Evolutionary conservation across 2,888 invertebrate species (phyloP).

Genomic region (Bombylius discolor): DNA sequence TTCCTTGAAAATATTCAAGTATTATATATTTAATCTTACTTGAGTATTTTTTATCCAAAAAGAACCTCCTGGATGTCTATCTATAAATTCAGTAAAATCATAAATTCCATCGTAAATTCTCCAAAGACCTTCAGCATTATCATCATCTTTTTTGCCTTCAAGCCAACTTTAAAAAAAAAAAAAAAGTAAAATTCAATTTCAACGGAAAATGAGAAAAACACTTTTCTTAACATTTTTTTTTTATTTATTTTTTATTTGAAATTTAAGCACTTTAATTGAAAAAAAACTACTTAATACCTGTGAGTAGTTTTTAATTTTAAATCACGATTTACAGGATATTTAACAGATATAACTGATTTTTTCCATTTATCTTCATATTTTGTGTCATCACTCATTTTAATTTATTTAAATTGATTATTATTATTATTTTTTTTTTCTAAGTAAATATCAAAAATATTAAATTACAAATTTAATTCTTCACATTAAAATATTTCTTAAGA

Average conservation of each 20-base stretch:
- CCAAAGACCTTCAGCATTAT: slow-evolving; percentile 68
- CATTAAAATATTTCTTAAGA: too few relatives aligned
- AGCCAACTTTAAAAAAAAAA: slow-evolving; percentile 40
- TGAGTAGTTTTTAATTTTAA: slow-evolving; percentile 23
- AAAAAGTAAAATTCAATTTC: not conserved
- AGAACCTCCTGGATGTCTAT: slow-evolving; percentile 72
- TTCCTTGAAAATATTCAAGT: not conserved
- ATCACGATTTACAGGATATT: slow-evolving; percentile 33
- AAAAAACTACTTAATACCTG: slow-evolving; percentile 18
- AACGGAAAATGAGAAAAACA: too few relatives aligned
- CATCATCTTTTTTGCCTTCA: slow-evolving; percentile 49
- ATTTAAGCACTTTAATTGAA: too few relatives aligned
- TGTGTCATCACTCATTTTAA: slow-evolving; percentile 6
- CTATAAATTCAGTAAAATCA: slow-evolving; percentile 66
- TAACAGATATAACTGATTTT: slow-evolving; percentile 27
- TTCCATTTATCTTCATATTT: slow-evolving; percentile 25
- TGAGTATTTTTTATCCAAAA: slow-evolving; percentile 60
- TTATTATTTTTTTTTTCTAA: not conserved
- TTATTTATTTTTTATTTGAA: too few relatives aligned
- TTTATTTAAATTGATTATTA: too few relatives aligned
- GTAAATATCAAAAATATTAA: too few relatives aligned
- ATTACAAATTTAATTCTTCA: too few relatives aligned
- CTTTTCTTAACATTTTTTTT: too few relatives aligned
- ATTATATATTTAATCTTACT: slow-evolving; percentile 31
- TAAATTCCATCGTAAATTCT: slow-evolving; percentile 64